Conservation (phyloP, 2,797 vertebrate genomes). For the Arnoldichthys spilopterus region DNA sequence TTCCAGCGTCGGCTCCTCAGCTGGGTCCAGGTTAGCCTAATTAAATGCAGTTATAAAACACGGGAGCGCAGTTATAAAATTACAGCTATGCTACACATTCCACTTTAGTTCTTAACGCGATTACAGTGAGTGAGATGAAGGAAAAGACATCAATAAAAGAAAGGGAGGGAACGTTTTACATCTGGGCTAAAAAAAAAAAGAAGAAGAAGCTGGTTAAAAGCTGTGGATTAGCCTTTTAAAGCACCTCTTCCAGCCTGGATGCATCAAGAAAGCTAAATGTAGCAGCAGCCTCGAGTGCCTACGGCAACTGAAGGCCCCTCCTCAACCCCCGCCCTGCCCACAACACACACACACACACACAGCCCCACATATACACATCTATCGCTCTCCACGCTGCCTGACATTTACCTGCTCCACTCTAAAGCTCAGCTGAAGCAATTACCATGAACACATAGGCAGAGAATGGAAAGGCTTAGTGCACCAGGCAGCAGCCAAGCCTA, state of each 20-base stretch:
- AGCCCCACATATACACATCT: background rate
- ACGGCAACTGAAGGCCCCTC: constrained; percentile 1
- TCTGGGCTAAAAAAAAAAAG: background rate
- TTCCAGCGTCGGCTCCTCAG: constrained; percentile 24
- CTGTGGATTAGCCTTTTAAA: constrained; percentile 42
- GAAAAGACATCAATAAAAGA: constrained; percentile 41
- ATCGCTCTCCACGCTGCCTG: constrained; percentile 11
- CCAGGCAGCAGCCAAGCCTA: background rate
- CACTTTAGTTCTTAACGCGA: constrained; percentile 44
- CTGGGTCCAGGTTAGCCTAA: constrained; percentile 54
- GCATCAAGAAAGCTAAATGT: constrained; percentile 30
- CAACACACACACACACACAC: background rate
- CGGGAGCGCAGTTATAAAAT: constrained; percentile 32
- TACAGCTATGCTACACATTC: constrained; percentile 28
- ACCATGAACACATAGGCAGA: background rate
- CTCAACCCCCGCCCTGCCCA: background rate
- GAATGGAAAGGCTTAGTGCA: background rate
- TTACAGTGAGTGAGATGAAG: constrained; percentile 45
- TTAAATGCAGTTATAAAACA: constrained; percentile 59
- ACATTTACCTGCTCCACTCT: constrained; percentile 38
- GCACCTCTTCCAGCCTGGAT: constrained; percentile 17
- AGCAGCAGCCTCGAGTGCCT: constrained; percentile 2
- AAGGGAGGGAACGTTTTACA: constrained; percentile 12
- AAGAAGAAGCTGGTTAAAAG: constrained; percentile 1
- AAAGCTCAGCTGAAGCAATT: constrained; percentile 10